These are phyloP conservation scores for Perca fluviatilis DNA, from an alignment of 2,113 vertebrate species.

Conservation along the genomic window DNA sequence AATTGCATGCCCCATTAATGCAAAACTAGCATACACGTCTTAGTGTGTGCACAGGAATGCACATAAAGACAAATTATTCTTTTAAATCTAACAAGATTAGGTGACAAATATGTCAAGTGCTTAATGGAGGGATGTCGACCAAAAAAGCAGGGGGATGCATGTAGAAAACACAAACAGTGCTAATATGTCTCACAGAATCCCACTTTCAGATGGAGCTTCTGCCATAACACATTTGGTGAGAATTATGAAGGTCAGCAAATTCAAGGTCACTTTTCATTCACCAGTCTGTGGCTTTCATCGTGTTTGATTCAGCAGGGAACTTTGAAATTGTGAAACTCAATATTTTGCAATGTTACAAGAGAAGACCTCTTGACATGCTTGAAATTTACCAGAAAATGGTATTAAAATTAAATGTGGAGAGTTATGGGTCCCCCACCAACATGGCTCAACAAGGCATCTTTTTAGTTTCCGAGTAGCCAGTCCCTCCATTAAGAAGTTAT, in stretches of 20 bases:
- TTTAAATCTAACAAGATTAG: conserved; percentile 40
- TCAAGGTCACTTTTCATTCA: conserved; percentile 59
- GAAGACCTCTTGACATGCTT: conserved; percentile 55
- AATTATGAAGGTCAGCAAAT: conserved; percentile 50
- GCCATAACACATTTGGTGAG: conserved; percentile 45
- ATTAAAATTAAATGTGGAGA: conserved; percentile 47
- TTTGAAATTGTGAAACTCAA: conserved; percentile 50
- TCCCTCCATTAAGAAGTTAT: conserved; percentile 59
- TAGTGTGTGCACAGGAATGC: neutral
- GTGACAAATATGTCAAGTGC: conserved; percentile 6
- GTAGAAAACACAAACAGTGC: conserved; percentile 28
- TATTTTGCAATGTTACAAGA: conserved; percentile 60
- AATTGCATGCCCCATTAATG: conserved; percentile 15
- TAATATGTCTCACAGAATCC: conserved; percentile 38
- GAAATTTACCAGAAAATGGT: conserved; percentile 59
- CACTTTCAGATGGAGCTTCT: conserved; percentile 21
- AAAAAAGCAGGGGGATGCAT: neutral
- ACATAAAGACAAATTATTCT: conserved; percentile 12
- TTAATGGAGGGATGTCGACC: neutral
- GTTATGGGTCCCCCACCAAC: conserved; percentile 35
- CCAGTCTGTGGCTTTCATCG: conserved; percentile 20
- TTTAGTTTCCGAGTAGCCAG: conserved; percentile 47
- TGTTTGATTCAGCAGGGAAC: conserved; percentile 41
- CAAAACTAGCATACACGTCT: conserved; percentile 4
- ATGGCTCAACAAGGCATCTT: conserved; percentile 39